Evolutionary conservation across 2,888 invertebrate genomes (phyloP).

Genomic region (Poecilus cupreus): DNA sequence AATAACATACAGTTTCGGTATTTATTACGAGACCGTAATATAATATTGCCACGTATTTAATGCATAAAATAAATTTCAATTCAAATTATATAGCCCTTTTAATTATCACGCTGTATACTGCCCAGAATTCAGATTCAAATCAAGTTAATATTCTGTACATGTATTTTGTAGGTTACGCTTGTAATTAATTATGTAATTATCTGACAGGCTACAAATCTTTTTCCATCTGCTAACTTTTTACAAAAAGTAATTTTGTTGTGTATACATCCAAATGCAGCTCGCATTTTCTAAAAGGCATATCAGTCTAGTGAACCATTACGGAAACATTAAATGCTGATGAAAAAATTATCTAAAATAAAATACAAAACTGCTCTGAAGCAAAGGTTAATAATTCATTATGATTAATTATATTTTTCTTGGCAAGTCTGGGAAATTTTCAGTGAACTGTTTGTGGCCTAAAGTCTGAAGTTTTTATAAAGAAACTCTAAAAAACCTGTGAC

Average conservation of each 20-base stretch:
- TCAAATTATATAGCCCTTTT: neutral
- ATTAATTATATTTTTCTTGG: slow-evolving; percentile 57
- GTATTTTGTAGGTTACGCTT: neutral
- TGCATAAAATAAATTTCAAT: neutral
- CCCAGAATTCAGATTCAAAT: no score
- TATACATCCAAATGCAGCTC: neutral
- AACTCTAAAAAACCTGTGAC: slow-evolving; percentile 49
- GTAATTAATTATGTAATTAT: slow-evolving; percentile 37
- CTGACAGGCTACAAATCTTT: slow-evolving; percentile 33
- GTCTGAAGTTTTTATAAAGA: slow-evolving; percentile 51
- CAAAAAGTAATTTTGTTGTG: neutral
- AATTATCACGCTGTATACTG: neutral
- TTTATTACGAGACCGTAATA: neutral
- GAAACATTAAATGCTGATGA: slow-evolving; percentile 48
- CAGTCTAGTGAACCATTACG: slow-evolving; percentile 39
- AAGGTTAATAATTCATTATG: slow-evolving; percentile 57
- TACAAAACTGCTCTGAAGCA: slow-evolving; percentile 38
- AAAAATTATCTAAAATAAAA: slow-evolving; percentile 52
- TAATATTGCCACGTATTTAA: neutral
- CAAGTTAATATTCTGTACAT: no score
- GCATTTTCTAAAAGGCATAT: slow-evolving; percentile 16
- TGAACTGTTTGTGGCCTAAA: slow-evolving; percentile 57
- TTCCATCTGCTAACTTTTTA: neutral
- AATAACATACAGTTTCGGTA: no score
- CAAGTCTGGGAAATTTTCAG: slow-evolving; percentile 53